Percentiles rank a stretch among this genome's conserved stretches.
Evolutionary conservation across 1,140 invertebrate genomes (phyloP).

Genomic region (Lamellibrachia luymesi): DNA sequence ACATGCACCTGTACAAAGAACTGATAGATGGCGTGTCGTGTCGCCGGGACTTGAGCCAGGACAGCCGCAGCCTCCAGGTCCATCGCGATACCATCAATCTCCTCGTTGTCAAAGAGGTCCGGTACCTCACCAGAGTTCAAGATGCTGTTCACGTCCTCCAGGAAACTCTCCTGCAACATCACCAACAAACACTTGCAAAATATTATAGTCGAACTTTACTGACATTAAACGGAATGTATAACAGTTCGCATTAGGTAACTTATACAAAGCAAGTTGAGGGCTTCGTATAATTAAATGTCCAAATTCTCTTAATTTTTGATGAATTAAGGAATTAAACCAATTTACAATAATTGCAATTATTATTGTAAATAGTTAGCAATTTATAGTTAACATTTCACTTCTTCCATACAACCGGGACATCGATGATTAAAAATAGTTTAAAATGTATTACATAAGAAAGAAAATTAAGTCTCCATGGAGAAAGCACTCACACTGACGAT

Average conservation of each 20-base stretch:
- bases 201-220: not conserved
- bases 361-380: not conserved
- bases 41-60: slow-evolving; percentile 49
- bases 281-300: too few species aligned
- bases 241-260: too few species aligned
- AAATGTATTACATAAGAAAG: not conserved
- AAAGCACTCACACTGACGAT: slow-evolving; percentile 60
- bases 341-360: too few species aligned
- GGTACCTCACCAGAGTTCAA: slow-evolving; percentile 57
- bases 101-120: slow-evolving; percentile 56
- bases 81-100: slow-evolving; percentile 54
- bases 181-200: not conserved
- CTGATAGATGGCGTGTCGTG: slow-evolving; percentile 46
- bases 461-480: not conserved
- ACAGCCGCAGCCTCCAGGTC: slow-evolving; percentile 52
- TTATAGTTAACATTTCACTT: not conserved
- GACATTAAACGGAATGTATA: too few species aligned
- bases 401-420: not conserved
- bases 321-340: too few species aligned
- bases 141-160: slow-evolving; percentile 57
- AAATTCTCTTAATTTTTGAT: too few species aligned
- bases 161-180: slow-evolving; percentile 48
- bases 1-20: slow-evolving; percentile 45
- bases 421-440: not conserved
- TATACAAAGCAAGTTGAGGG: too few species aligned